Percentiles rank a stretch among this genome's conserved stretches.
These are phyloP conservation scores for Semaprochilodus insignis DNA, from an alignment of 2,797 vertebrate genomes.

Conservation along the genomic window DNA sequence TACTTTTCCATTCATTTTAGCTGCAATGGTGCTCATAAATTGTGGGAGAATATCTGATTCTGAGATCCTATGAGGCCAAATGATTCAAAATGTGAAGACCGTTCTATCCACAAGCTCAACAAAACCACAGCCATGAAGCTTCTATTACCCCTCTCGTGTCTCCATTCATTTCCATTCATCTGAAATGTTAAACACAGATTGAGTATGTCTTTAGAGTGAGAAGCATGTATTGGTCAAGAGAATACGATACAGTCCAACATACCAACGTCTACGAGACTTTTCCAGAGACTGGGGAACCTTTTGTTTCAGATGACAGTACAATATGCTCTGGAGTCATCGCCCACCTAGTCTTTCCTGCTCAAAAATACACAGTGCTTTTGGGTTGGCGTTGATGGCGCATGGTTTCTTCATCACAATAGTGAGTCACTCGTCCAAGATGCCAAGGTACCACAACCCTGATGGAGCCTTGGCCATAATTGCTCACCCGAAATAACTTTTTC, in stretches of 20 bases:
- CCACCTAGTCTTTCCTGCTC: constrained; percentile 59
- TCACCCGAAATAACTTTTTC: constrained; percentile 68
- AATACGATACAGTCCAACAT: not conserved
- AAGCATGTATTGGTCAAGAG: not conserved
- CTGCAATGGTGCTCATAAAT: not conserved
- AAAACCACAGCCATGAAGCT: constrained; percentile 1
- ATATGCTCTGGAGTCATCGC: constrained; percentile 48
- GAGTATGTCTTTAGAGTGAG: not conserved
- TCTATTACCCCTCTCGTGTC: not conserved
- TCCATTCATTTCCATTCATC: constrained; percentile 21
- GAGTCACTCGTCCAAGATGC: constrained; percentile 69
- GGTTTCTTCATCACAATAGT: constrained; percentile 74
- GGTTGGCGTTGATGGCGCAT: constrained; percentile 57
- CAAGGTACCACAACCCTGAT: constrained; percentile 63
- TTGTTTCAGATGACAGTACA: constrained; percentile 46
- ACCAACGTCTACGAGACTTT: constrained; percentile 16
- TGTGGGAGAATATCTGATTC: not conserved
- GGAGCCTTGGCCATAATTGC: constrained; percentile 71
- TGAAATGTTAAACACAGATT: constrained; percentile 20
- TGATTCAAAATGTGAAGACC: not conserved
- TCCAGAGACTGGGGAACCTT: constrained; percentile 28
- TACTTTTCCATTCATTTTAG: not conserved
- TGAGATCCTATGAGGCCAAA: constrained; percentile 20
- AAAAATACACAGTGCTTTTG: constrained; percentile 55
- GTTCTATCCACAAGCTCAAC: constrained; percentile 10